These are phyloP conservation scores for Mus spicilegus DNA, from an alignment of 2,113 vertebrate genomes.

Conservation along the genomic window DNA sequence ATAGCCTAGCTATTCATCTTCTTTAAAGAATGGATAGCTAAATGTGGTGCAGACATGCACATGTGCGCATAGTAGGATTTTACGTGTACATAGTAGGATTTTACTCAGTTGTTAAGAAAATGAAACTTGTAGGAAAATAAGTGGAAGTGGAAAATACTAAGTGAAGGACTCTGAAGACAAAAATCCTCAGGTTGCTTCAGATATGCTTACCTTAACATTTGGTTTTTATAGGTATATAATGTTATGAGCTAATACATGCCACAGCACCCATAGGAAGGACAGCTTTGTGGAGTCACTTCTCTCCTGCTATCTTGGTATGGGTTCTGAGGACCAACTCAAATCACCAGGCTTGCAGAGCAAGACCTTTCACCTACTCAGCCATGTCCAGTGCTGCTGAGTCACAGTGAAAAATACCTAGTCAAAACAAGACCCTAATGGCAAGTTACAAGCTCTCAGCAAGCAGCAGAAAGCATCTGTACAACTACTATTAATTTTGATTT, in stretches of 20 bases:
- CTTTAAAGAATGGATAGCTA: neutral
- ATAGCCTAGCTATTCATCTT: neutral
- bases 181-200: neutral
- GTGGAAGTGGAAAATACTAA: neutral
- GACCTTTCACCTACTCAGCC: neutral
- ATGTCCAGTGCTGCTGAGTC: neutral
- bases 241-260: neutral
- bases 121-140: neutral
- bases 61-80: neutral
- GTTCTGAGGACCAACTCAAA: neutral
- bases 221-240: neutral
- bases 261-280: neutral
- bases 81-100: neutral
- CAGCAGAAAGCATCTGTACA: slow-evolving; percentile 36
- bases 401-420: slow-evolving; percentile 12
- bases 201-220: neutral
- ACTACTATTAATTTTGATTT: slow-evolving; percentile 45
- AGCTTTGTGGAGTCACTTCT: neutral
- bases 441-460: slow-evolving; percentile 20
- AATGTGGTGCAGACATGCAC: neutral
- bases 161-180: neutral
- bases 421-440: neutral
- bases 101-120: neutral
- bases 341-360: neutral
- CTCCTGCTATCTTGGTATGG: neutral